phyloP scores from a whole-genome alignment of 2,888 invertebrate species.

The Dicyrtomina minuta region DNA sequence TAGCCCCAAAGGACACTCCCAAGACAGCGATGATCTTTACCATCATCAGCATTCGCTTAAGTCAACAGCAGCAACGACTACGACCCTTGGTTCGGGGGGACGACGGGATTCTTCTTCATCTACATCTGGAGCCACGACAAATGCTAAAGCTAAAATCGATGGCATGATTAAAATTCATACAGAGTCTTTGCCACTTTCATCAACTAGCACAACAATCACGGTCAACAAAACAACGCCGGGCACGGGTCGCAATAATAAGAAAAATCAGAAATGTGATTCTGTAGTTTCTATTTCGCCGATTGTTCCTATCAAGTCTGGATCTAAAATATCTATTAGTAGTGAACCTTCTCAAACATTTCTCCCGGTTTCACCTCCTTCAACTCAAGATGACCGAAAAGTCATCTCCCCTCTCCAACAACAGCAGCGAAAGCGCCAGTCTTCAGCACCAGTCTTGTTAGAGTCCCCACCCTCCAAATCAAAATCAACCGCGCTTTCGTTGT shows the following conservation, averaged over 20 bases:
- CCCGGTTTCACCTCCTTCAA: neutral
- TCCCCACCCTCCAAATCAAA: neutral
- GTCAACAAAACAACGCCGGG: neutral
- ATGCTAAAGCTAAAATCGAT: neutral
- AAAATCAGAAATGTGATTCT: too few relatives aligned
- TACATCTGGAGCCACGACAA: neutral
- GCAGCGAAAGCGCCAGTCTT: neutral
- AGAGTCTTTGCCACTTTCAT: neutral
- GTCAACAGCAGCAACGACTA: too few relatives aligned
- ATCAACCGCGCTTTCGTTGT: neutral
- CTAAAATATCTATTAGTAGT: neutral
- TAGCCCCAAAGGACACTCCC: neutral
- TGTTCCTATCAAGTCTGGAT: too few relatives aligned
- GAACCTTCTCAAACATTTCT: neutral
- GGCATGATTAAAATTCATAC: neutral
- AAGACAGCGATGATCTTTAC: neutral
- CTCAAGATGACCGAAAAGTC: neutral
- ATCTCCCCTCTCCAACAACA: neutral
- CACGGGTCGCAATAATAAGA: too few relatives aligned
- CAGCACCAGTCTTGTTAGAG: neutral
- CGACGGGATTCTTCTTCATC: neutral
- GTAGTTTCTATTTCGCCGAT: too few relatives aligned
- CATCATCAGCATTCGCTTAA: neutral
- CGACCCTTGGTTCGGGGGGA: too few relatives aligned
- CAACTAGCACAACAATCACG: neutral